Evolutionary conservation across 2,888 invertebrate genomes (phyloP), one percentile per base, ranked within the genome.

Genomic region (Lithophane ornitopus): DNA sequence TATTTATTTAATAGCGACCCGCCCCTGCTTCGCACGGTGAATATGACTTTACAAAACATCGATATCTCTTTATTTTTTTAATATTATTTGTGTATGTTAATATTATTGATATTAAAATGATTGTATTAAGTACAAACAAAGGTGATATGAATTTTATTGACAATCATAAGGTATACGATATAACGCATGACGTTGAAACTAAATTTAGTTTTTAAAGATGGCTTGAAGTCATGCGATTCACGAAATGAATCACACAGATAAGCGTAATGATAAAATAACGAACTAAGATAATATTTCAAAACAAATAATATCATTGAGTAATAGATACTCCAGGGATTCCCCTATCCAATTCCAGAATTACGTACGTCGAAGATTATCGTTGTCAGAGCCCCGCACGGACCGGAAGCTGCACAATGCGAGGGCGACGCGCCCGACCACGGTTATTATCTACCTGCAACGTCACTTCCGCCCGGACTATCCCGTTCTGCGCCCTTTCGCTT

Each of bases 391-490:
- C 92, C 88, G 89, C 87, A 89, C 92, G 92, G 91, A 91, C 94
- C 94, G 95, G 95, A 95, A 95, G 93, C 94, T 94, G 95, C 91
- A 93, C 91, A 92, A 90, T 89, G 90, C 91, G 91, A 90, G 94
- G 93, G 94, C 86, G 89, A 86, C 87, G 87, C 88, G 83, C 88
- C 89, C 92, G 86, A 90, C 90, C 91, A 88, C 91, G 88, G 92
- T 92, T 94, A 94, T 94, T 94, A 94, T 94, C 94, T 95, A 94
- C 94, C 95, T 95, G 95, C 95, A 92, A 91, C 94, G 95, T 95
- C 95, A 95, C 94, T 95, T 95, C 94, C 95, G 94, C 90, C 89
- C 87, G 89, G 89, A 80, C 87, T 89, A 88, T 84, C 88, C 84
- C 88, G 83, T 82, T 87, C 85, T 84, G 80, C 85, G 83, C 85